These are phyloP conservation scores for Callimorpha dominula DNA, from an alignment of 2,888 invertebrate species.

Conservation along the genomic window DNA sequence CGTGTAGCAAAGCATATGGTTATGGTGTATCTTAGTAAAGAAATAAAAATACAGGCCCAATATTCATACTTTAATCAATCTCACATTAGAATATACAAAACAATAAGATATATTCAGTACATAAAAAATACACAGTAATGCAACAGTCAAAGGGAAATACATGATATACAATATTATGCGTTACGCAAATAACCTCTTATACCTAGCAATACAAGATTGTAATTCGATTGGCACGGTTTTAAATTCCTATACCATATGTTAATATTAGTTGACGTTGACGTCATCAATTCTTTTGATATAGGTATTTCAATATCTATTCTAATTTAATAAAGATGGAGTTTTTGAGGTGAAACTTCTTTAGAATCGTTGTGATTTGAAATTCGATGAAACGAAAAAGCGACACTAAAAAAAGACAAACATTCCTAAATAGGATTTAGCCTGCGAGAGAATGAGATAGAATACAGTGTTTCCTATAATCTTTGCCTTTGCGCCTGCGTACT, in stretches of 20 bases:
- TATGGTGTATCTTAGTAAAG: too few species aligned
- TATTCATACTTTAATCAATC: slow-evolving; percentile 42
- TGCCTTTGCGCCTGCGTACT: too few species aligned
- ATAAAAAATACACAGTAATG: slow-evolving; percentile 23
- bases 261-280: background rate
- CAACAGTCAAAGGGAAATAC: slow-evolving; percentile 35
- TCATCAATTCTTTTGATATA: background rate
- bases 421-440: too few species aligned
- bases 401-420: too few species aligned
- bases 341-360: too few species aligned
- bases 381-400: too few species aligned
- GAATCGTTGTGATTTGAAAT: too few species aligned
- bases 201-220: slow-evolving; percentile 18
- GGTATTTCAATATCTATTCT: too few species aligned
- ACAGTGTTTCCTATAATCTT: too few species aligned
- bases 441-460: too few species aligned
- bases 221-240: slow-evolving; percentile 36
- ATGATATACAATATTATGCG: slow-evolving; percentile 25
- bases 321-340: too few species aligned
- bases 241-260: background rate
- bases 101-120: slow-evolving; percentile 33
- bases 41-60: slow-evolving; percentile 20
- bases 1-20: too few species aligned
- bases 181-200: slow-evolving; percentile 23
- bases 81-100: slow-evolving; percentile 49